These are phyloP conservation scores for Chloroceryle amazona DNA, from an alignment of 2,797 vertebrate genomes.

Conservation along the genomic window DNA sequence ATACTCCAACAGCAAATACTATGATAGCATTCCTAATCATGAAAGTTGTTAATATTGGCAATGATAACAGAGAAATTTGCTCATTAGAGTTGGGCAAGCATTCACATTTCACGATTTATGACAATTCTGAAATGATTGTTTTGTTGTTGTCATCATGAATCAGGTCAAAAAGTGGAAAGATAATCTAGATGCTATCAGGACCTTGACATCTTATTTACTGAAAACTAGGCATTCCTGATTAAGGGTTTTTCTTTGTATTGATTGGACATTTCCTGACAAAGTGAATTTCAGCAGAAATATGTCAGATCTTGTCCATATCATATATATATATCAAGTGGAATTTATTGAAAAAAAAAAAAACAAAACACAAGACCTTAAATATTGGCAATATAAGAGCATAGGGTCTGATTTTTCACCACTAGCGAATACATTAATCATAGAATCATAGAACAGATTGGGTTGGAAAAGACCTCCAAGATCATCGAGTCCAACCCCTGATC, in stretches of 20 bases:
- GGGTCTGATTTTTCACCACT: not conserved
- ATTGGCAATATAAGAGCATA: not conserved
- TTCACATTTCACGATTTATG: not conserved
- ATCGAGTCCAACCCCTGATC: too few species aligned
- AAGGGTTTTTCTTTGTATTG: not conserved
- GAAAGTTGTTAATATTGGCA: slow-evolving; percentile 5
- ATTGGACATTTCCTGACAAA: not conserved
- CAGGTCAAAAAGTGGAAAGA: slow-evolving; percentile 16
- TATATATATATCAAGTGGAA: not conserved
- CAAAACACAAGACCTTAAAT: not conserved
- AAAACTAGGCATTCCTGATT: not conserved
- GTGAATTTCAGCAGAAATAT: not conserved
- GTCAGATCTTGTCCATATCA: not conserved
- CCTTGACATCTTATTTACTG: not conserved
- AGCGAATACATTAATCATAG: not conserved
- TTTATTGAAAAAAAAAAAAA: not conserved
- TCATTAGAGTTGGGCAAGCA: not conserved
- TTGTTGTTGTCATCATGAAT: not conserved
- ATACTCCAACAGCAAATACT: not conserved
- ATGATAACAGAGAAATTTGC: not conserved
- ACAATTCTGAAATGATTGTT: not conserved
- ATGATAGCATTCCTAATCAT: not conserved
- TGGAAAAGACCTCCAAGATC: too few species aligned
- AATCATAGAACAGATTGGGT: too few species aligned
- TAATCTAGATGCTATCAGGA: not conserved